phyloP scores from a whole-genome alignment of 2,888 invertebrate genomes.

The Cistogaster globosa region DNA sequence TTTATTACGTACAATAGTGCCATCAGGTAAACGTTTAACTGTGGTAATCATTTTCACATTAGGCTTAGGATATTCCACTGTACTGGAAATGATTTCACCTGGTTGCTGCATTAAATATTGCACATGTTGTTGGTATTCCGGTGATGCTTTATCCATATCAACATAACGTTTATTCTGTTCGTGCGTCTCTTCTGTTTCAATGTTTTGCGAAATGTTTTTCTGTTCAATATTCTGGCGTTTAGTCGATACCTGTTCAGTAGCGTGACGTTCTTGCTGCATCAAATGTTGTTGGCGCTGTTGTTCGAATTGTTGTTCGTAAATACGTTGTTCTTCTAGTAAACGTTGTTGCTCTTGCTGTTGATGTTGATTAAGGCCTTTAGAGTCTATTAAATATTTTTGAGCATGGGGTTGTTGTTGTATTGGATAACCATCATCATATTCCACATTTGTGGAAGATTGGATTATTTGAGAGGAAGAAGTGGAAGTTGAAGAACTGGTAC shows the following conservation, averaged over 20 bases:
- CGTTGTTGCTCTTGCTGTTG: slow-evolving; percentile 82
- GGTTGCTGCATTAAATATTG: slow-evolving; percentile 80
- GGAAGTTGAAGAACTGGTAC: slow-evolving; percentile 80
- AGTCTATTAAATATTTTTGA: slow-evolving; percentile 75
- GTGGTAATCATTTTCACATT: slow-evolving; percentile 87
- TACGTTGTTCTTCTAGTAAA: slow-evolving; percentile 70
- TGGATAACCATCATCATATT: slow-evolving; percentile 75
- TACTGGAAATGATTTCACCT: slow-evolving; percentile 85
- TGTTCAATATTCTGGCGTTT: slow-evolving; percentile 77
- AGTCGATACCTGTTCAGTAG: slow-evolving; percentile 74
- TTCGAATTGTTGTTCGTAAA: slow-evolving; percentile 76
- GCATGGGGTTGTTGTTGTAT: slow-evolving; percentile 32
- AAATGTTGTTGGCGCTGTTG: slow-evolving; percentile 80
- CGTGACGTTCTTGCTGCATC: slow-evolving; percentile 80
- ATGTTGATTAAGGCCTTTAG: slow-evolving; percentile 75
- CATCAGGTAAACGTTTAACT: slow-evolving; percentile 87
- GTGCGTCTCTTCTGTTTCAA: slow-evolving; percentile 77
- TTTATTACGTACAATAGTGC: slow-evolving; percentile 88
- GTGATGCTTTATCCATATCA: slow-evolving; percentile 81
- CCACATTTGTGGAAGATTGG: slow-evolving; percentile 78
- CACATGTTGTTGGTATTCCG: slow-evolving; percentile 81
- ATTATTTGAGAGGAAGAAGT: slow-evolving; percentile 80
- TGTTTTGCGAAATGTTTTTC: slow-evolving; percentile 76
- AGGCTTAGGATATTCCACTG: slow-evolving; percentile 86
- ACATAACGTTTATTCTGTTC: slow-evolving; percentile 81